Base-by-base conservation (phyloP, 2,888 invertebrate species). In the Nymphalis c-album region DNA sequence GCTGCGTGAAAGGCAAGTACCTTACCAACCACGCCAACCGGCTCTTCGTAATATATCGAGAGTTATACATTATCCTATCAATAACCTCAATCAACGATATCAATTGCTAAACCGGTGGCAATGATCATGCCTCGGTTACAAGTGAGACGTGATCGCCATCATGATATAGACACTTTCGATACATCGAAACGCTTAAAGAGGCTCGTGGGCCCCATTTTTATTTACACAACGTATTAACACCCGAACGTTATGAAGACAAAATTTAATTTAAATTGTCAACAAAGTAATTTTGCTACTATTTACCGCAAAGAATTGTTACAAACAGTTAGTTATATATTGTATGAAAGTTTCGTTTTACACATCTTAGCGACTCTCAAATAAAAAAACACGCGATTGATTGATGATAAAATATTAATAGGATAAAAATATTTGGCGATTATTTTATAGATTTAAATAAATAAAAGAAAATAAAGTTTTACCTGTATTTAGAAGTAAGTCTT, bases 81-180 rank as follows among this genome's bases (percentile, higher is more conserved):
- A 46, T 59, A 66, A 55, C 68, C 68, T 66, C 66, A 59, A 64
- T 68, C 22, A 47, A 51, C 61, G 47, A 35, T 47, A 64, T 22
- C 64, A 51, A 66, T 69, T 69, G 69, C 66, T 68, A 61, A 64
- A 64, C 61, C 31, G 48, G 45, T 64, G 66, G 59, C 70, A 63
- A 64, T 51, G 68, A 68, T 65, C 62, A 51, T 55, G 50, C 53
- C 53, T 70, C 66, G 64, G 50, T 63, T 26, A 58, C 71, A 67
- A 50, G 50, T 45, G 60, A 61, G 66, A 72, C 70, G 72, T 72
- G 72, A 72, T 64, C 47, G 64, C 57, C 66, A 70, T 70, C 59
- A 46, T 59, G 68, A 70, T 65, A 67, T 46, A 46, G 60, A 26
- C 62, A 68, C 70, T 68, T 72, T 70, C 70, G 62, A 62, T 68